Percentiles rank a stretch among this genome's conserved stretches.
These are phyloP conservation scores for Parotocinclus haroldoi DNA, from an alignment of 2,797 vertebrate species.

Conservation along the genomic window DNA sequence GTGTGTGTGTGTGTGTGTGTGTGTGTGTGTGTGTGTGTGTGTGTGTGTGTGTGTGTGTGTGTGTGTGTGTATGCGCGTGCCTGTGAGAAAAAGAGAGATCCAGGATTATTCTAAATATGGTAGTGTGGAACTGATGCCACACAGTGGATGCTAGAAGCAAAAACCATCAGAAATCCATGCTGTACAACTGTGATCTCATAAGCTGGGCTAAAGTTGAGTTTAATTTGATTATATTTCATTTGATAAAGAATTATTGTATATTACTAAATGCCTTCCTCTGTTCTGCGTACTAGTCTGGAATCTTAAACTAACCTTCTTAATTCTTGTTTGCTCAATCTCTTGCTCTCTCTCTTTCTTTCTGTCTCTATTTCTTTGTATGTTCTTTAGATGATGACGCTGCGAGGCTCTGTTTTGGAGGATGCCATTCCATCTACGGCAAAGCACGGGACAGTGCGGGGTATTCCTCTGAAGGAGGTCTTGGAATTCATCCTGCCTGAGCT, in stretches of 20 bases:
- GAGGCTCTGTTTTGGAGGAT: slow-evolving; percentile 86
- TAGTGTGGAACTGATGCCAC: slow-evolving; percentile 40
- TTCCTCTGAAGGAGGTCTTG: slow-evolving; percentile 83
- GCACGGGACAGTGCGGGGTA: slow-evolving; percentile 78
- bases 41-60: too few relatives aligned
- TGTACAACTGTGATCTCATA: not conserved
- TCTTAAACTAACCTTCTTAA: too few relatives aligned
- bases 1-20: too few relatives aligned
- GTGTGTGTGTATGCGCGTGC: slow-evolving; percentile 2
- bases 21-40: too few relatives aligned
- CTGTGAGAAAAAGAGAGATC: not conserved
- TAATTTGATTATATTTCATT: not conserved
- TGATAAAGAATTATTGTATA: too few relatives aligned
- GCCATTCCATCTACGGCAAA: slow-evolving; percentile 78
- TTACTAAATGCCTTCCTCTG: too few relatives aligned
- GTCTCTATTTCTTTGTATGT: too few relatives aligned
- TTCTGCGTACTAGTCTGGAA: too few relatives aligned
- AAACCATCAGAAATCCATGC: slow-evolving; percentile 6
- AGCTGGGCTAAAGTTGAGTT: not conserved
- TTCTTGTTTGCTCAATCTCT: too few relatives aligned
- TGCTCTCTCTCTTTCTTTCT: too few relatives aligned
- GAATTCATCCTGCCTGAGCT: slow-evolving; percentile 86
- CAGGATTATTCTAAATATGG: not conserved
- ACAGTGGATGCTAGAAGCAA: slow-evolving; percentile 29
- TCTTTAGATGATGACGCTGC: slow-evolving; percentile 80